Conservation (phyloP, 1,140 invertebrate species). For the Diachasmimorpha longicaudata region DNA sequence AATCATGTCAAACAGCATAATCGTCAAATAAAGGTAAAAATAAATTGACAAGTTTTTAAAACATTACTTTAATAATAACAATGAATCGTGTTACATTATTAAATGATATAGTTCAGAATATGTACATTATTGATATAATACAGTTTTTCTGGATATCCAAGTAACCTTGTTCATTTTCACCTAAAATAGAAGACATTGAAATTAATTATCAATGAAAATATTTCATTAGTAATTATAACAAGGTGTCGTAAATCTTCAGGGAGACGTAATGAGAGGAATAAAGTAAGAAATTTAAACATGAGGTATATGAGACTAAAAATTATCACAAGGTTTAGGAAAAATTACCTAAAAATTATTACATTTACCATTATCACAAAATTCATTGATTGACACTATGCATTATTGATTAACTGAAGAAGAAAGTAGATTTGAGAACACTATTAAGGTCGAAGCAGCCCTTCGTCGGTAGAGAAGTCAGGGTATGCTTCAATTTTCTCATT, state of each 20-base stretch:
- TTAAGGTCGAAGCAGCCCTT: conserved; percentile 80
- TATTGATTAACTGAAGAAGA: conserved; percentile 77
- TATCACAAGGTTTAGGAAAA: too few species aligned
- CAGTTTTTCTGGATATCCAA: not conserved
- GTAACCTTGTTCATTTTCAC: not conserved
- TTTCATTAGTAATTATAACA: too few species aligned
- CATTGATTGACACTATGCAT: not conserved
- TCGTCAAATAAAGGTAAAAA: not conserved
- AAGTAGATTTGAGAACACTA: conserved; percentile 77
- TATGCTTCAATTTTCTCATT: conserved; percentile 68
- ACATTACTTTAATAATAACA: not conserved
- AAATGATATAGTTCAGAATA: not conserved
- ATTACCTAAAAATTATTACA: too few species aligned
- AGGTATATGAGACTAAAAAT: too few species aligned
- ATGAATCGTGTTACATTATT: not conserved
- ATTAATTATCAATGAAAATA: too few species aligned
- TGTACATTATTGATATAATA: not conserved
- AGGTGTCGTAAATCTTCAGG: too few species aligned
- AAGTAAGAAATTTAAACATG: too few species aligned
- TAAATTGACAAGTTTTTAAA: not conserved
- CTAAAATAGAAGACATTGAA: not conserved
- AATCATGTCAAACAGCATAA: too few species aligned
- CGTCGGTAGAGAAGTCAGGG: conserved; percentile 69
- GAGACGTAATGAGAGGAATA: too few species aligned
- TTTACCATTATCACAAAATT: conserved; percentile 5